Percentiles rank a stretch among this genome's conserved stretches.
These are phyloP conservation scores for Phasia obesa DNA, from an alignment of 2,888 invertebrate species.

Conservation along the genomic window DNA sequence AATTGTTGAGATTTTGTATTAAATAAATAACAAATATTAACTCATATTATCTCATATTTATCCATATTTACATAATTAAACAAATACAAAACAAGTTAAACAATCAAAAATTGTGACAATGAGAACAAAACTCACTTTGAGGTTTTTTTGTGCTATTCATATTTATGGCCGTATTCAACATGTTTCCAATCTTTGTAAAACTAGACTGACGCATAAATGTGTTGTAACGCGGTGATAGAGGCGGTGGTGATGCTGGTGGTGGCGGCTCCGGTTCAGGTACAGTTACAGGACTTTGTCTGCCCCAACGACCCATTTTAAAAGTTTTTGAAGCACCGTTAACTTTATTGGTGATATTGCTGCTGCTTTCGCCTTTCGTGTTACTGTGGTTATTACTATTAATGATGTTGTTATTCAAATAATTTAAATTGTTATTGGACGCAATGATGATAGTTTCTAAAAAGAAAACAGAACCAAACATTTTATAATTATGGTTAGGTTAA, in stretches of 20 bases:
- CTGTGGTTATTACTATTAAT: conserved; percentile 17
- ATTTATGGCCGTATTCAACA: conserved; percentile 85
- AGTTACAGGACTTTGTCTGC: conserved; percentile 80
- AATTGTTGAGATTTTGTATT: conserved; percentile 23
- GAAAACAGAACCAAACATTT: too few relatives aligned
- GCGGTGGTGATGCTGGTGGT: conserved; percentile 76
- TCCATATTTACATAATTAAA: background rate
- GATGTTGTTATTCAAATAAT: conserved; percentile 29
- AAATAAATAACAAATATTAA: conserved; percentile 27
- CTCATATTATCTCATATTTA: conserved; percentile 17
- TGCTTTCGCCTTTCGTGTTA: conserved; percentile 16
- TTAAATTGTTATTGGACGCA: conserved; percentile 50
- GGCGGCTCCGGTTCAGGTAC: conserved; percentile 80
- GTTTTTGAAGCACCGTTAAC: conserved; percentile 71
- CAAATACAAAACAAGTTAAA: background rate
- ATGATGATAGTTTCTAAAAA: conserved; percentile 58
- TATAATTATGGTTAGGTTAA: too few relatives aligned
- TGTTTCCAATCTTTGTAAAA: conserved; percentile 85
- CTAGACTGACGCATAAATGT: conserved; percentile 85
- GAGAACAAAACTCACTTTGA: conserved; percentile 76
- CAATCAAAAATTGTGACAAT: background rate
- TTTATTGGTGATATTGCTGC: conserved; percentile 3
- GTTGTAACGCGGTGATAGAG: conserved; percentile 78
- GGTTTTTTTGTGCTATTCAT: conserved; percentile 79
- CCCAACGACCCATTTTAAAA: conserved; percentile 81